These are phyloP conservation scores for Graphium colonna DNA, from an alignment of 2,888 invertebrate genomes.

Conservation along the genomic window DNA sequence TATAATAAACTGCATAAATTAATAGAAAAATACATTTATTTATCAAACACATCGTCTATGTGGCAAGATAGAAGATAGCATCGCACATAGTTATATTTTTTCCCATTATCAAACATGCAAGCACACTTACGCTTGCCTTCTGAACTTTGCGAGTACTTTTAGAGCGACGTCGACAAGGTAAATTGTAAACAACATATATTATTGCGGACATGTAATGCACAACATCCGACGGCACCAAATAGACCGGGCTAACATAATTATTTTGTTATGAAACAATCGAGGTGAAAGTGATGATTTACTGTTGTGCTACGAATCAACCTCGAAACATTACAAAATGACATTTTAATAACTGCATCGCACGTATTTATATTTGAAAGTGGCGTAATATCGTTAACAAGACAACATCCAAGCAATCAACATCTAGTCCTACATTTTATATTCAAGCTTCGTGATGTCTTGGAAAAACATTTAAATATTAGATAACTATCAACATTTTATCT, in stretches of 20 bases:
- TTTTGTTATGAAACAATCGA: slow-evolving; percentile 42
- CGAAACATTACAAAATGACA: slow-evolving; percentile 40
- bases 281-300: slow-evolving; percentile 57
- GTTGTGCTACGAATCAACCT: slow-evolving; percentile 38
- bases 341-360: slow-evolving; percentile 43
- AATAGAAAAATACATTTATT: too few relatives aligned
- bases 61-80: too few relatives aligned
- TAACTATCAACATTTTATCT: too few relatives aligned
- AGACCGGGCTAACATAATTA: slow-evolving; percentile 35
- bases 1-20: too few relatives aligned
- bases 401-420: too few relatives aligned
- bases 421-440: too few relatives aligned
- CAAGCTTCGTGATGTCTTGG: too few relatives aligned
- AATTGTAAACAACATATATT: slow-evolving; percentile 1
- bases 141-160: not conserved
- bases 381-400: not conserved
- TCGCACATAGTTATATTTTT: too few relatives aligned
- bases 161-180: not conserved
- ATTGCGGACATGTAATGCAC: slow-evolving; percentile 29
- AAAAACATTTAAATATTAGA: too few relatives aligned
- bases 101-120: too few relatives aligned
- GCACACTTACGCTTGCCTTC: not conserved
- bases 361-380: not conserved
- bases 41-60: too few relatives aligned
- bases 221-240: slow-evolving; percentile 42